Evolutionary conservation across 2,797 vertebrate genomes (phyloP).

Genomic region (Peromyscus melanophrys): DNA sequence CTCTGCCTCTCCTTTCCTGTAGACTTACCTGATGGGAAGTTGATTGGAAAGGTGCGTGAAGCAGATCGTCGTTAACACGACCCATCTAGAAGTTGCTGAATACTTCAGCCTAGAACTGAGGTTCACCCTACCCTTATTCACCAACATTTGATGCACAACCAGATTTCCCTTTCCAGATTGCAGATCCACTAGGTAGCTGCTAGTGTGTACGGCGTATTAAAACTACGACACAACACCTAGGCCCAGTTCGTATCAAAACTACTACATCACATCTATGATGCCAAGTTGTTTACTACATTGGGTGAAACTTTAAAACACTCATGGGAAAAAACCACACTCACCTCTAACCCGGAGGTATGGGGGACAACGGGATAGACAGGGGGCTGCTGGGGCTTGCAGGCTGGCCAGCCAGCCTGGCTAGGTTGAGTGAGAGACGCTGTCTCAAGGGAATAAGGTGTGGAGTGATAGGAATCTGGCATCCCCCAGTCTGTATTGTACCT

Average conservation of each 20-base stretch:
- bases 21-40: not conserved
- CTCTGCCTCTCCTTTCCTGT: not conserved
- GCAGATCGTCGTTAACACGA: not conserved
- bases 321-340: not conserved
- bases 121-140: not conserved
- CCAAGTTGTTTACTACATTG: not conserved
- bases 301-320: constrained; percentile 15
- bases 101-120: not conserved
- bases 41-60: not conserved
- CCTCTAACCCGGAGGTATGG: not conserved
- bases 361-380: not conserved
- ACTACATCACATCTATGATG: not conserved
- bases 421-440: not conserved
- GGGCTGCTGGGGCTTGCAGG: not conserved
- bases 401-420: not conserved
- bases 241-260: not conserved
- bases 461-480: not conserved
- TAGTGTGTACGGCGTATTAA: not conserved
- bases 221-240: not conserved
- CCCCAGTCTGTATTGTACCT: not conserved
- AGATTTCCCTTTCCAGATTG: not conserved
- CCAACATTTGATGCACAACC: not conserved
- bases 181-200: not conserved
- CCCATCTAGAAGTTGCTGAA: not conserved
- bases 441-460: not conserved